A percentile compares a stretch with the other conserved stretches of the same genome.
These are phyloP conservation scores for Bombus pascuorum DNA, from an alignment of 1,140 invertebrate species.

Conservation along the genomic window DNA sequence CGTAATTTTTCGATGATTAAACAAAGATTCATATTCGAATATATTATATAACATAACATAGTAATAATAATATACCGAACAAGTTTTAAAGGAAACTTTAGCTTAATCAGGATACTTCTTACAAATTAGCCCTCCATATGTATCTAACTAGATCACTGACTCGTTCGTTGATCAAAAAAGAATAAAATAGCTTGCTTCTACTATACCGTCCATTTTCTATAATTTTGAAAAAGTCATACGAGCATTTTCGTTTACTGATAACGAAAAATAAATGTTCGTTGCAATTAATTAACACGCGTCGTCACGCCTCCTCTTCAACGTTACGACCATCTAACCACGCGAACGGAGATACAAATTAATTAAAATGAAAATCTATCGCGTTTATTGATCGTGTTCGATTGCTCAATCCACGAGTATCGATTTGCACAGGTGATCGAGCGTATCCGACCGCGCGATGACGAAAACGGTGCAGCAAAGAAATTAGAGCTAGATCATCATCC, in stretches of 20 bases:
- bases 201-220: too few relatives aligned
- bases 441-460: constrained; percentile 18
- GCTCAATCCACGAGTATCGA: constrained; percentile 9
- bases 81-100: not conserved
- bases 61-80: too few relatives aligned
- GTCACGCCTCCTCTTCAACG: not conserved
- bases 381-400: not conserved
- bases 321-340: not conserved
- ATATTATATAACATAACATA: too few relatives aligned
- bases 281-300: too few relatives aligned
- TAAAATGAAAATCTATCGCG: not conserved
- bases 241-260: too few relatives aligned
- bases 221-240: too few relatives aligned
- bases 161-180: too few relatives aligned
- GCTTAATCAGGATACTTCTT: too few relatives aligned
- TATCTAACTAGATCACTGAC: too few relatives aligned
- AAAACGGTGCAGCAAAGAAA: not conserved
- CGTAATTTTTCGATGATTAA: not conserved
- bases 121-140: too few relatives aligned
- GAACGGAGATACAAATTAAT: not conserved
- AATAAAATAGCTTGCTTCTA: too few relatives aligned
- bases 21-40: not conserved
- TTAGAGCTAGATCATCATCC: constrained; percentile 8
- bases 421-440: constrained; percentile 4
- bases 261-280: too few relatives aligned